Evolutionary conservation across 2,888 invertebrate species (phyloP), one percentile per base, ranked within the genome.

Genomic region (Tiliacea citrago): DNA sequence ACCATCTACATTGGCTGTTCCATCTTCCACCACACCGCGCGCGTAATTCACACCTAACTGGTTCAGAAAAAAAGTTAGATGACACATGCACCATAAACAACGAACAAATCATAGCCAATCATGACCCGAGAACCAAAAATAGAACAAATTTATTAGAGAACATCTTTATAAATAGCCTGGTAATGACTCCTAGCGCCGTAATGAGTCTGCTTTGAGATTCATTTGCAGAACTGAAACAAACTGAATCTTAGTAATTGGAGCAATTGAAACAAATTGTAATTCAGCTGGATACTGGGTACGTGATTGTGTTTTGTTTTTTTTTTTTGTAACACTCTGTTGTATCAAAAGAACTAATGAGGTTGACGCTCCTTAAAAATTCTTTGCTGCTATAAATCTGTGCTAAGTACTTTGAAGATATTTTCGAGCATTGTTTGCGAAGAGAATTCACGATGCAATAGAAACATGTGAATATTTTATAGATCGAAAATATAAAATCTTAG

Each of bases 111-210:
- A 84, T 29, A 69, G 29, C 8, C 86, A 86, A 85, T 82, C 72
- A 87, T 75, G 73, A 80, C 65, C 62, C 29, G 45, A 79, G 57
- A 63, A 77, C 77, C 79, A 74, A 72, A 82, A 86, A 86, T 86
- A 87, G 86, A 86, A 81, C 81, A 76, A 29, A 75, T 82, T 86
- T 76, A 82, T 74, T 79, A 66, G 61, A 63, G 83, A 75, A 68
- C 72, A 76, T 79, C 73, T 79, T 77, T 84, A 86, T 84, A 84
- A 84, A 86, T 86, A 86, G 77, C 70, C 47, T 69, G 7, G 66
- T 83, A 81, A 86, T 86, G 81, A 75, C 63, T 75, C n/a, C 76
- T 62, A 81, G 53, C 68, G 69, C 55, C 67, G 63, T 79, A 79
- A 83, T 87, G 71, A 83, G 58, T 78, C 71, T 63, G 72, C 29